These are phyloP conservation scores for Buteo buteo DNA, from an alignment of 2,113 vertebrate genomes.

Conservation along the genomic window DNA sequence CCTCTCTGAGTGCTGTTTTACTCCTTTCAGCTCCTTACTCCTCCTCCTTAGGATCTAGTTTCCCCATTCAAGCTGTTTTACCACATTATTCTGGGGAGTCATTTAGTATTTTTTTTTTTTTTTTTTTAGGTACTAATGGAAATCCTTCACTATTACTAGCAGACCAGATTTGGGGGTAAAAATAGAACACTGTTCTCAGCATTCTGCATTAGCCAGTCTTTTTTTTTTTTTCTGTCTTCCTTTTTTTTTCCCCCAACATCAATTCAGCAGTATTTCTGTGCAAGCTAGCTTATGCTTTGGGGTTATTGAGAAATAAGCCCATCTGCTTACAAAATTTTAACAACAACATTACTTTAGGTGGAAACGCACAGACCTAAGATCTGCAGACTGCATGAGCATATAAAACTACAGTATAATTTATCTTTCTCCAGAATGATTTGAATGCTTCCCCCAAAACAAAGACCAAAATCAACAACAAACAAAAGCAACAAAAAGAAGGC, in stretches of 20 bases:
- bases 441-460: not conserved
- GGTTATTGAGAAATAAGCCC: not conserved
- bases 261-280: not conserved
- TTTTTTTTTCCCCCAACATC: not conserved
- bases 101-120: not conserved
- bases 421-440: not conserved
- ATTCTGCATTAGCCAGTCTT: not conserved
- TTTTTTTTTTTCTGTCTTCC: too few species aligned
- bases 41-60: not conserved
- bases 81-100: not conserved
- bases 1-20: not conserved
- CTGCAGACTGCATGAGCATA: not conserved
- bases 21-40: not conserved
- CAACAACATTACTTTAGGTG: constrained; percentile 1
- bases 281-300: constrained; percentile 31
- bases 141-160: not conserved
- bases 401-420: not conserved
- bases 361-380: not conserved
- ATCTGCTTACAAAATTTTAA: constrained; percentile 22
- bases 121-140: not conserved
- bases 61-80: not conserved
- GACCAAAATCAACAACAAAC: not conserved
- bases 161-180: constrained; percentile 6
- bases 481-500: not conserved
- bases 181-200: constrained; percentile 13